Evolutionary conservation across 92 coral and sea anemone genomes (phyloP), one percentile per base, ranked within the genome.

Genomic region (Isaurus tuberculatus): DNA sequence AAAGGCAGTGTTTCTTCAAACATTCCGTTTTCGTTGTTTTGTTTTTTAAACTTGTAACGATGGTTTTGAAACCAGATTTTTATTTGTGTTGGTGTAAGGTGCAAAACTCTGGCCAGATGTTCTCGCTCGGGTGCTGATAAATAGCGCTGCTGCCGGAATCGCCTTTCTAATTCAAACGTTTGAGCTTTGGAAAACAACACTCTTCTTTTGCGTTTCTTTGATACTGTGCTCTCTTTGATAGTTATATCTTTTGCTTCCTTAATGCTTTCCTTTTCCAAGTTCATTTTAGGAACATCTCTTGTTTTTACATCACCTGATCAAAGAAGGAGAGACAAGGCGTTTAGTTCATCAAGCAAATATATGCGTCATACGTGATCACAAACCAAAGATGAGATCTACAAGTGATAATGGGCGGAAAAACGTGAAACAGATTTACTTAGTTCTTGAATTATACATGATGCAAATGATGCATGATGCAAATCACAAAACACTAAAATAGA

Each of bases 41-140:
- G 86, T 33, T 70, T 68, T 73, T 71, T 83, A 84, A 51, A 70
- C 80, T 83, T 83, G 68, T 83, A 72, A 37, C 86, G 79, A 83
- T 83, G 86, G 36, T 83, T 83, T 48, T 83, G 86, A 32, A 83
- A 83, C 86, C 86, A 83, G 22, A 83, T 83, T 64, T 83, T 83
- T 58, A 83, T 73, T 70, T 83, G 86, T 10, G 86, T 83, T 28
- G 86, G 86, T 29, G 86, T 83, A 2, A 83, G 80, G 25, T 83
- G 79, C 26, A 83, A 16, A 7, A 63, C 55, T 14, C 80, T 58
- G 1, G 86, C 86, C 36, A 83, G 64, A 32, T 83, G 79, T 49
- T 83, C 86, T 32, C 86, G 60, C 33, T 83, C 86, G 11, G 86
- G 79, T 16, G 86, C 86, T 15, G 79, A 67, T 28, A 83, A 72